phyloP scores from a whole-genome alignment of 1,140 invertebrate genomes.

The Conus ventricosus region DNA sequence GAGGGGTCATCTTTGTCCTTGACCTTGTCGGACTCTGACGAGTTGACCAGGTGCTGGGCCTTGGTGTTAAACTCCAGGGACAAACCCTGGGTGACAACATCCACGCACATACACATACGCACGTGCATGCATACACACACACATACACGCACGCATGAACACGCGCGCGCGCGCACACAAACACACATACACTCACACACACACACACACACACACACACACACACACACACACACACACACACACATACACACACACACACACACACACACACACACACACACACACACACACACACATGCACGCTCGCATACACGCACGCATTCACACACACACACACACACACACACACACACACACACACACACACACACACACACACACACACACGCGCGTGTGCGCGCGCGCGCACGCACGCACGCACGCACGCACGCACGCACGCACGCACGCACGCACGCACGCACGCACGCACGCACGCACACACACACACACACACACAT shows the following conservation, averaged over 20 bases:
- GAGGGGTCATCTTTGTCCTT: background rate
- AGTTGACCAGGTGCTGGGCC: constrained; percentile 59
- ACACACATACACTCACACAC: background rate
- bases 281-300: background rate
- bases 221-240: background rate
- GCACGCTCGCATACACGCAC: background rate
- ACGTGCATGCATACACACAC: too few relatives aligned
- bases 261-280: background rate
- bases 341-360: background rate
- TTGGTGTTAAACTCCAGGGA: constrained; percentile 56
- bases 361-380: background rate
- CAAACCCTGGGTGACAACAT: constrained; percentile 43
- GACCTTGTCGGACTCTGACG: constrained; percentile 47
- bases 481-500: background rate
- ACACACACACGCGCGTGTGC: background rate
- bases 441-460: background rate
- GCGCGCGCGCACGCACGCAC: background rate
- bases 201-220: background rate
- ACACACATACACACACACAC: background rate
- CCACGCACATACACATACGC: background rate
- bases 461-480: background rate
- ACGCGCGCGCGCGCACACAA: background rate
- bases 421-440: background rate
- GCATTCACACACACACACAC: background rate
- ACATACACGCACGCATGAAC: too few relatives aligned